These are phyloP conservation scores for Momotus momota DNA, from an alignment of 2,797 vertebrate species.

Conservation along the genomic window DNA sequence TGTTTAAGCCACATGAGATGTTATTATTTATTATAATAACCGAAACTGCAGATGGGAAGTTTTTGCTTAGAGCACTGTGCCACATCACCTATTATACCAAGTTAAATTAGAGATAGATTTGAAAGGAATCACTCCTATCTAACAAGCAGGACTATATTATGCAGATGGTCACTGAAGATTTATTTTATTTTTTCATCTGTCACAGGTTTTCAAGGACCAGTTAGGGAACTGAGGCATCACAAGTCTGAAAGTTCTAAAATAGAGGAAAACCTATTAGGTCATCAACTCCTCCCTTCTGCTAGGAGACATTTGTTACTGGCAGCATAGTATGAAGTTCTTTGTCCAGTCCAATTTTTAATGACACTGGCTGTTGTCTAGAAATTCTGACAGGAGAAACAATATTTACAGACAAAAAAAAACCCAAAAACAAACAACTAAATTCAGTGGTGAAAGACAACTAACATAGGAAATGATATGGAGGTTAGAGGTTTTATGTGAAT, in stretches of 20 bases:
- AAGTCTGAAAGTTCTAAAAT: background rate
- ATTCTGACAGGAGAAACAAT: background rate
- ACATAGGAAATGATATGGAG: background rate
- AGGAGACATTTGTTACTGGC: background rate
- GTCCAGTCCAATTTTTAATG: constrained; percentile 15
- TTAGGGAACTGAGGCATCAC: background rate
- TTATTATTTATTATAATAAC: background rate
- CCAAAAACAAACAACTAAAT: too few relatives aligned
- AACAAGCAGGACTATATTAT: background rate
- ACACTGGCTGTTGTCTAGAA: background rate
- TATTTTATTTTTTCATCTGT: background rate
- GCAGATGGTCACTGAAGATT: background rate
- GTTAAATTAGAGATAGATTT: background rate
- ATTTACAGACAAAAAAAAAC: background rate
- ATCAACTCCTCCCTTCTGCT: background rate
- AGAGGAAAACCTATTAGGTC: background rate
- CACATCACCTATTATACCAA: background rate
- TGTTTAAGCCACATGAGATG: background rate
- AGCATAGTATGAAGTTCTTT: background rate
- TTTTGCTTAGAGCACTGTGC: background rate
- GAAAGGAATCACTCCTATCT: background rate
- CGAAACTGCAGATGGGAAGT: background rate
- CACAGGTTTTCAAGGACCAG: background rate
- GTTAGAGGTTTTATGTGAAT: background rate
- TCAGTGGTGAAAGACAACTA: background rate